Evolutionary conservation across 2,888 invertebrate species (phyloP), one percentile per base, ranked within the genome.

Genomic region (Dichetophora obliterata): DNA sequence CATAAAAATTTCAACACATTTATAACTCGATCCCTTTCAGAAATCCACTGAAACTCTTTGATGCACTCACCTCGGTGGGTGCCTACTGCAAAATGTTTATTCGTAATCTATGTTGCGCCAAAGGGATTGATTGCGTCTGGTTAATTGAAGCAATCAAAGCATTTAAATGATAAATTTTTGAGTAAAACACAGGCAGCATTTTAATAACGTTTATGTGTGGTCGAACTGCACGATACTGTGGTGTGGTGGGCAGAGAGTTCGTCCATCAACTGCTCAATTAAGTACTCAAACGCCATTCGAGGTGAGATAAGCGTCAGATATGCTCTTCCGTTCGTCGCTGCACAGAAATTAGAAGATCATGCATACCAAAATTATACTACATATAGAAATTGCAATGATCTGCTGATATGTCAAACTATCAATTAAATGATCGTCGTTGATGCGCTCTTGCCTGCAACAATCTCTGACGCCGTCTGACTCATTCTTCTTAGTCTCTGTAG

Each of bases 51-150:
- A 14, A 43, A 43, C 43, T 43, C 43, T 43, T 43, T 6, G n/a
- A 61, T 34, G 27, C 27, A 66, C 22, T 31, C 31, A n/a, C n/a
- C n/a, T 8, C n/a, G 37, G 22, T 5, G 34, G 19, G 8, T 19
- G 19, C 19, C 19, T 11, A 19, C 4, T 63, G 34, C 31, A 63
- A 1, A n/a, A 22, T 5, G 65, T 43, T 43, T 43, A 22, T 16
- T 43, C 19, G 37, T 66, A 65, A 66, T 66, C 43, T 66, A 11
- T 11, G 43, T 5, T 34, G n/a, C 1, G 6, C 6, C 43, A 3
- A 43, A n/a, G 70, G 83, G 81, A 79, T 82, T 82, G 84, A 84
- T 83, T 84, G 86, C 84, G 84, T 86, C 85, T 83, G 84, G 86
- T 85, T 75, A 75, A 79, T 79, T 77, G 72, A 75, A 77, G 72